phyloP scores from a whole-genome alignment of 2,888 invertebrate species.

The Julus scandinavius region DNA sequence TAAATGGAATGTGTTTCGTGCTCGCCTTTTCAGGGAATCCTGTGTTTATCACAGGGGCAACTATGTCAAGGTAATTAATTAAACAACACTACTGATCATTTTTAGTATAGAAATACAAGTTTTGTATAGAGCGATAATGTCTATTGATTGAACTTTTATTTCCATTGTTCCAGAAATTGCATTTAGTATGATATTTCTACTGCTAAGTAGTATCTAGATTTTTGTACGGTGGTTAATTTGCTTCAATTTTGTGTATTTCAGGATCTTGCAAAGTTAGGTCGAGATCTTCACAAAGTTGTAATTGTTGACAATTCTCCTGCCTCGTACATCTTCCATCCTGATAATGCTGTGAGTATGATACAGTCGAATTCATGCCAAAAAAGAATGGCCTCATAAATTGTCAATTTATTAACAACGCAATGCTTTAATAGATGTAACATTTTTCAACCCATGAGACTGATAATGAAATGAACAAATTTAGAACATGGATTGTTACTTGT shows the following conservation, averaged over 20 bases:
- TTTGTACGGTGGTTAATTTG: constrained; percentile 12
- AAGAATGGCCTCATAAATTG: too few species aligned
- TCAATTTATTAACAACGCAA: not conserved
- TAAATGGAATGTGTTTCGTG: constrained; percentile 96
- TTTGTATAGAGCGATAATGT: too few species aligned
- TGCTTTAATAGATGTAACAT: not conserved
- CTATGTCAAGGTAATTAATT: constrained; percentile 83
- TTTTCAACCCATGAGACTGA: not conserved
- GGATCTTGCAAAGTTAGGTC: constrained; percentile 96
- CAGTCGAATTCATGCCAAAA: not conserved
- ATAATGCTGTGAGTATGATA: constrained; percentile 88
- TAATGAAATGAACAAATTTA: not conserved
- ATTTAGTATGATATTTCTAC: not conserved
- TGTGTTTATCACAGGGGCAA: constrained; percentile 99
- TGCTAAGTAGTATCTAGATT: not conserved
- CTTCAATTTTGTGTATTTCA: constrained; percentile 61
- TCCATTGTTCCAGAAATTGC: not conserved
- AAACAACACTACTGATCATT: not conserved
- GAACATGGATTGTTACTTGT: not conserved
- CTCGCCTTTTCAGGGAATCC: constrained; percentile 97
- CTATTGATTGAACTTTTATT: not conserved
- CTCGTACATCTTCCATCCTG: constrained; percentile 99
- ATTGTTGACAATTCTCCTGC: constrained; percentile 99
- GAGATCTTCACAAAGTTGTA: constrained; percentile 95
- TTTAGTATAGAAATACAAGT: not conserved